Evolutionary conservation across 2,888 invertebrate genomes (phyloP).

Genomic region (Nycteola revayana): DNA sequence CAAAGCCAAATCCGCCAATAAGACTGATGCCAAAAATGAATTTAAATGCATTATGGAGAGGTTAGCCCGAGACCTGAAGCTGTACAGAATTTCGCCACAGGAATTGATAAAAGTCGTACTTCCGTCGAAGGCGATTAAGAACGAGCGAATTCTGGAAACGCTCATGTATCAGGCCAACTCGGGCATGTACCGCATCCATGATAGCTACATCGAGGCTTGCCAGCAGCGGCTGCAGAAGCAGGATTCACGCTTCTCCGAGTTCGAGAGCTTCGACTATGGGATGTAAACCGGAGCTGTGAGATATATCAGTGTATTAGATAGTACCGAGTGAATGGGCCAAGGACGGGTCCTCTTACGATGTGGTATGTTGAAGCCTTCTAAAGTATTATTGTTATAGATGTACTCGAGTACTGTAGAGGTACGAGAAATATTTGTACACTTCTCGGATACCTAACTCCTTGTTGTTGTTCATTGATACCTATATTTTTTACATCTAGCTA

Average conservation of each 20-base stretch:
- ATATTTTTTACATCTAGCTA: conserved; percentile 80
- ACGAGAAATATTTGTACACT: conserved; percentile 78
- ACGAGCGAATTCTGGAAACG: conserved; percentile 95
- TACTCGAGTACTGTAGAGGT: conserved; percentile 71
- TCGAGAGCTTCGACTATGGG: conserved; percentile 90
- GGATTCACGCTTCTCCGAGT: conserved; percentile 92
- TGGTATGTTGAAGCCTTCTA: conserved; percentile 78
- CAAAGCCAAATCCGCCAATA: conserved; percentile 87
- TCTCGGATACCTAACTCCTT: conserved; percentile 77
- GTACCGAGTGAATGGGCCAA: conserved; percentile 59
- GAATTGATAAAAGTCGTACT: conserved; percentile 96
- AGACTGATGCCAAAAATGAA: conserved; percentile 93
- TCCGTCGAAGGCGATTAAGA: conserved; percentile 95
- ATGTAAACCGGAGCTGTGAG: conserved; percentile 82
- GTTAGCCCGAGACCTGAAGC: conserved; percentile 92
- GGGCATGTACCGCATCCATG: conserved; percentile 95
- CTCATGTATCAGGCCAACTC: conserved; percentile 96
- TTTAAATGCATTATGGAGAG: conserved; percentile 97
- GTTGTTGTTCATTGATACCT: conserved; percentile 81
- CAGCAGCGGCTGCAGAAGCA: conserved; percentile 93
- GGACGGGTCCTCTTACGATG: conserved; percentile 59
- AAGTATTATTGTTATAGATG: conserved; percentile 81
- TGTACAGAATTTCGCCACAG: conserved; percentile 95
- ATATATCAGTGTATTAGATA: conserved; percentile 79
- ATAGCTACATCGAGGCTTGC: conserved; percentile 93